Evolutionary conservation across 1,140 invertebrate species (phyloP), one percentile per base, ranked within the genome.

Genomic region (Drosophila arizonae): DNA sequence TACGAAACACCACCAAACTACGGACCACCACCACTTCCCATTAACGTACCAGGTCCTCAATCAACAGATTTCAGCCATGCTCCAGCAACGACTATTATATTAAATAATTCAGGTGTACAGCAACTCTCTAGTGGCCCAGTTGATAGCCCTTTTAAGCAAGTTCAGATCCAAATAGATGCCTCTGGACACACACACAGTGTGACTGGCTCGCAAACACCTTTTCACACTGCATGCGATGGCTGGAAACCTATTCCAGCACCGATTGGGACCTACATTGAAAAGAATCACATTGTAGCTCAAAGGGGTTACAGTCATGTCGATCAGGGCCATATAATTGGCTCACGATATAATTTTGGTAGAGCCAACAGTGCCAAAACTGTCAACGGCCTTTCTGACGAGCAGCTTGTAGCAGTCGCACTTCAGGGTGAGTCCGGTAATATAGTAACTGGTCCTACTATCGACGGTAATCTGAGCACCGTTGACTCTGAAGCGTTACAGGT

Each of bases 241-340:
- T 97, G 96, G 96, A 96, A 95, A 80, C 96, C 96, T 13, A 96
- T 97, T 48, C 94, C 95, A 33, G 95, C 95, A 39, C 92, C 93
- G 21, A 81, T 93, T 10, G 88, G 86, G 0, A 65, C 78, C 50
- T 86, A 90, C 41, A 67, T 90, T 1, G 90, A 90, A 58, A 71
- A 89, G 45, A 90, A 90, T 26, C 76, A 85, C 46, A 84, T 91
- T 13, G 90, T 90, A 15, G 88, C 86, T 3, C 89, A 90, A 56
- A 73, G 84, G 0, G 89, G 89, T 51, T 91, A 90, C 52, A 90
- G 89, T 26, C 71, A 79, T 9, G 86, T 91, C 5, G 55, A 76
- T 5, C 89, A 90, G 54, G 82, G 76, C 48, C 63, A 64, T n/a
- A 60, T 70, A 30, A 30, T 30, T 1, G 75, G 55, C 6, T 72